Percentiles rank a stretch among this genome's conserved stretches.
These are phyloP conservation scores for Dione juno DNA, from an alignment of 2,888 invertebrate genomes.

Conservation along the genomic window DNA sequence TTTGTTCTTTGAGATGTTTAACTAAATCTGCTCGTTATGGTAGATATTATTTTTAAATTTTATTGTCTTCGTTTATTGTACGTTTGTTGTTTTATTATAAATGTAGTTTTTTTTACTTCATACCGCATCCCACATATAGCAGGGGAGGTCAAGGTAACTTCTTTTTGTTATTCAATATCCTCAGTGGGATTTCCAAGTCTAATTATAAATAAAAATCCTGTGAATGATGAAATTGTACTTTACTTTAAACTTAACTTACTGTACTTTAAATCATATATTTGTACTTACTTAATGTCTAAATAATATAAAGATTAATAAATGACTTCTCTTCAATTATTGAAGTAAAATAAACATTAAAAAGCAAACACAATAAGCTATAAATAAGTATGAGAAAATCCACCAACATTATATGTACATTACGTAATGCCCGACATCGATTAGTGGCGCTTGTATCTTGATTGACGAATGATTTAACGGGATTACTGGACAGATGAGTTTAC, in stretches of 20 bases:
- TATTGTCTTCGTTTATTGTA: too few relatives aligned
- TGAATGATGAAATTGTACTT: too few relatives aligned
- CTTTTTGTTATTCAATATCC: too few relatives aligned
- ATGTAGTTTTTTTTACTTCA: neutral
- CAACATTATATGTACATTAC: slow-evolving; percentile 5
- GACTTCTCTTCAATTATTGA: neutral
- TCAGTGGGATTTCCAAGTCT: too few relatives aligned
- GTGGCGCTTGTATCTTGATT: slow-evolving; percentile 34
- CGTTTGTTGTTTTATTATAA: too few relatives aligned
- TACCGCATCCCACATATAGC: too few relatives aligned
- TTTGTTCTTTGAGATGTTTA: neutral
- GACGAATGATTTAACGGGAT: slow-evolving; percentile 37
- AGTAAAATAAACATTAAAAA: neutral
- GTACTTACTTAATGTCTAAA: too few relatives aligned
- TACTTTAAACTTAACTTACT: too few relatives aligned
- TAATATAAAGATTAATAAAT: neutral
- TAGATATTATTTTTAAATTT: too few relatives aligned
- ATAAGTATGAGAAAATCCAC: slow-evolving; percentile 13
- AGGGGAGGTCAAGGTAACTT: too few relatives aligned
- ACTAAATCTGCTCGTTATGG: neutral
- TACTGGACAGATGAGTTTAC: slow-evolving; percentile 29
- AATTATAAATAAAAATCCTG: too few relatives aligned
- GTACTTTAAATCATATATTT: too few relatives aligned
- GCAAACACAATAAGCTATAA: neutral
- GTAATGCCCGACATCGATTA: slow-evolving; percentile 11